phyloP scores from a whole-genome alignment of 1,140 invertebrate species.

The Episyrphus balteatus region DNA sequence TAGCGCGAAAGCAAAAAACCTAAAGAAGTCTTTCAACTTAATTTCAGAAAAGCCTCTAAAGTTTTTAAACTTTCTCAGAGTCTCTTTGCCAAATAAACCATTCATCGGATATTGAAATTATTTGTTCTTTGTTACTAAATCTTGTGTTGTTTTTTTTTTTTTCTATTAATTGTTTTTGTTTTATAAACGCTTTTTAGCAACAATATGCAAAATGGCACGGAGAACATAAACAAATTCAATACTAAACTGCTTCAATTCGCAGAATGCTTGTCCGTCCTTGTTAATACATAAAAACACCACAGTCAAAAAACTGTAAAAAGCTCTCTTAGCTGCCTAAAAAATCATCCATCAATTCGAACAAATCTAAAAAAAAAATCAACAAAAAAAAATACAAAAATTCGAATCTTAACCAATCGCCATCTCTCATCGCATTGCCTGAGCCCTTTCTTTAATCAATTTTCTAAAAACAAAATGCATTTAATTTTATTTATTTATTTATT shows the following conservation, averaged over 20 bases:
- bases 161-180: background rate
- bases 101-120: background rate
- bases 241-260: background rate
- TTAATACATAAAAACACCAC: background rate
- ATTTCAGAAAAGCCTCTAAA: no score
- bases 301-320: no score
- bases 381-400: no score
- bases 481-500: background rate
- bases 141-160: background rate
- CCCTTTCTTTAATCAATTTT: background rate
- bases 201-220: background rate
- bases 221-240: background rate
- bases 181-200: background rate
- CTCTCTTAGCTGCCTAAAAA: no score
- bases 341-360: no score
- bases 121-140: background rate
- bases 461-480: background rate
- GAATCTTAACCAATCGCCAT: background rate
- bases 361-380: background rate
- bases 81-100: background rate
- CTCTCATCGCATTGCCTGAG: conserved; percentile 3
- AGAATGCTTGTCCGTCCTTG: background rate
- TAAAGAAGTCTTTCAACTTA: no score
- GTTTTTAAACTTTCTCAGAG: no score
- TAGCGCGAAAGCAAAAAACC: no score